phyloP scores from a whole-genome alignment of 92 coral and sea anemone species.

The Ricordea florida region DNA sequence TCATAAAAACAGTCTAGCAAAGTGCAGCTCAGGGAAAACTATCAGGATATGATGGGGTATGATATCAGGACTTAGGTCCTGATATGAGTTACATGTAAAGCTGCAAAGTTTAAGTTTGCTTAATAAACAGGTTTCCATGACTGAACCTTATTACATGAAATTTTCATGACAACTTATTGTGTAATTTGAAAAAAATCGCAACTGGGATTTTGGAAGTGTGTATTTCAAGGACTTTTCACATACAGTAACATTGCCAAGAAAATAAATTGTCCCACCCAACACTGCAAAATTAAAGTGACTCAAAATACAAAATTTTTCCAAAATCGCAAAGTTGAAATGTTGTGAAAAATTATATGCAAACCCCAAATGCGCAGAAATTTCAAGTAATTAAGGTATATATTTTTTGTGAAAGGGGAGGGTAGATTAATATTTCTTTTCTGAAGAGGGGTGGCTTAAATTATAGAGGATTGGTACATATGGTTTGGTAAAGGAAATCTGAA shows the following conservation, averaged over 20 bases:
- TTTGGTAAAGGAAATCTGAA: neutral
- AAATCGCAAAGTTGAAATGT: neutral
- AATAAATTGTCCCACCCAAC: no score
- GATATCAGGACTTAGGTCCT: neutral
- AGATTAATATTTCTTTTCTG: no score
- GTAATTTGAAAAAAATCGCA: no score
- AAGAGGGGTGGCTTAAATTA: no score
- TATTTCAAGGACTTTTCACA: no score
- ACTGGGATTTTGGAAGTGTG: no score
- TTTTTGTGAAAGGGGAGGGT: no score
- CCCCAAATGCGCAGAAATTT: neutral
- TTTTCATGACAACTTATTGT: neutral
- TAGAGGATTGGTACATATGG: neutral
- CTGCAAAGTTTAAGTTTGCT: slow-evolving; percentile 1
- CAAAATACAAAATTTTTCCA: no score
- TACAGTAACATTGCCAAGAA: no score
- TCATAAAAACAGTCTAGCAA: neutral
- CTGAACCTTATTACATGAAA: neutral
- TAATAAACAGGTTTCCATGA: neutral
- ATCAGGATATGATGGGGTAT: neutral
- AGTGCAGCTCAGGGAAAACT: neutral
- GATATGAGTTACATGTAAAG: slow-evolving; percentile 2
- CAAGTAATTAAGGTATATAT: no score
- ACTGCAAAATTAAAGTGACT: no score
- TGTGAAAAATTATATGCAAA: neutral